Evolutionary conservation across 2,113 vertebrate genomes (phyloP).

Genomic region (Dipodomys merriami): DNA sequence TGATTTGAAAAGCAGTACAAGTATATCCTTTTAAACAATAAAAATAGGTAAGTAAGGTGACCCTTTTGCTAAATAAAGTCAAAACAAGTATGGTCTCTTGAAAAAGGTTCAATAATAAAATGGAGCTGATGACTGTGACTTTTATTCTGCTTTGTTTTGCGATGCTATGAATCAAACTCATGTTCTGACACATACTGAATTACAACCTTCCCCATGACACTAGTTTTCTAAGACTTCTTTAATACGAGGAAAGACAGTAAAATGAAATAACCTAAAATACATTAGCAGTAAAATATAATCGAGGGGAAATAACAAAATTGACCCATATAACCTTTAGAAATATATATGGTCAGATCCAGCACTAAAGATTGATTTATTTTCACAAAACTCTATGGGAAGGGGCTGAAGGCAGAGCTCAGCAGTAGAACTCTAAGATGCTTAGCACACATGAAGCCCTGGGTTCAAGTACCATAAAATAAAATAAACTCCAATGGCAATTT

Average conservation of each 20-base stretch:
- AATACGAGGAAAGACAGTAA: background rate
- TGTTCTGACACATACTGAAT: background rate
- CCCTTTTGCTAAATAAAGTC: background rate
- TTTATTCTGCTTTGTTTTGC: background rate
- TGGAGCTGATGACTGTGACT: background rate
- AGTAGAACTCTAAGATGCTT: background rate
- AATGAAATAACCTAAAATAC: slow-evolving; percentile 7
- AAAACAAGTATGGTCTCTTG: slow-evolving; percentile 1
- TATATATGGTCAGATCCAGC: background rate
- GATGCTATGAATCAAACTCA: background rate
- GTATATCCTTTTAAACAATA: slow-evolving; percentile 5
- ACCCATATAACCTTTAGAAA: background rate
- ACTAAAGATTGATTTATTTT: slow-evolving; percentile 21
- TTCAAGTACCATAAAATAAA: background rate
- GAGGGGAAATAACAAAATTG: background rate
- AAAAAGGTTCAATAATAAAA: slow-evolving; percentile 12
- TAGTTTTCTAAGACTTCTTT: slow-evolving; percentile 15
- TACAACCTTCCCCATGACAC: background rate
- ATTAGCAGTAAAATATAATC: slow-evolving; percentile 44
- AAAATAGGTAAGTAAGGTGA: background rate
- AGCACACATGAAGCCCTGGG: background rate
- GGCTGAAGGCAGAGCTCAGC: background rate
- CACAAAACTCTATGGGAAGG: background rate
- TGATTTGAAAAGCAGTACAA: slow-evolving; percentile 37
- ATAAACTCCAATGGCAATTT: background rate